Percentiles rank a stretch among this genome's conserved stretches.
These are phyloP conservation scores for Gallinago solitaria DNA, from an alignment of 2,797 vertebrate genomes.

Conservation along the genomic window DNA sequence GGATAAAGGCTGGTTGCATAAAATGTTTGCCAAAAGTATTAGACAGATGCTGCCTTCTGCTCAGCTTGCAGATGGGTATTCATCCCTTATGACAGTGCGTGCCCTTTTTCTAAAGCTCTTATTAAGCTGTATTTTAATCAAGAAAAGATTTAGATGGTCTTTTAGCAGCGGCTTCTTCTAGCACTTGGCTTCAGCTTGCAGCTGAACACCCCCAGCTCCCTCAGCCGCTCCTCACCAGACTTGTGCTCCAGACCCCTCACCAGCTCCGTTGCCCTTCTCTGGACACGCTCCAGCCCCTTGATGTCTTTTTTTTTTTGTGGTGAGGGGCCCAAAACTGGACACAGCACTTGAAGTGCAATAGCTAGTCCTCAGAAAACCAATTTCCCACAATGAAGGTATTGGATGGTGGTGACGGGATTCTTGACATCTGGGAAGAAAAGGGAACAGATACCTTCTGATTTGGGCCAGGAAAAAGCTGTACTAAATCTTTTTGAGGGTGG, in stretches of 20 bases:
- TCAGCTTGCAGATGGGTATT: neutral
- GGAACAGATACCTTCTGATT: neutral
- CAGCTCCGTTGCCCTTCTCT: no score
- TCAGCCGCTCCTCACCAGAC: no score
- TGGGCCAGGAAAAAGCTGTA: neutral
- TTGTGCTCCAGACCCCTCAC: no score
- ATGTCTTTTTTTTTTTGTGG: no score
- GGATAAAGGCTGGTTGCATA: neutral
- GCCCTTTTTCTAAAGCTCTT: neutral
- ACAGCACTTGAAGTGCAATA: no score
- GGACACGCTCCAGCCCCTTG: no score
- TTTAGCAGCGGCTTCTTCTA: neutral
- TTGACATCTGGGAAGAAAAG: neutral
- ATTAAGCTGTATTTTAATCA: neutral
- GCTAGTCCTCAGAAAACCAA: neutral
- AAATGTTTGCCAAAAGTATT: neutral
- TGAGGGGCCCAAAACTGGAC: no score
- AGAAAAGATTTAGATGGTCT: neutral
- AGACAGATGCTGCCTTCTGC: neutral
- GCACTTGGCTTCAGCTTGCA: neutral
- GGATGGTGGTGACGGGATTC: neutral
- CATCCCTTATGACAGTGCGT: neutral
- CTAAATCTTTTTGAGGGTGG: conserved; percentile 25
- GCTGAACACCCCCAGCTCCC: neutral
- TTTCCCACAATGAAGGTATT: neutral